Conservation (phyloP, 2,888 invertebrate genomes). For the Pristionchus entomophagus region DNA sequence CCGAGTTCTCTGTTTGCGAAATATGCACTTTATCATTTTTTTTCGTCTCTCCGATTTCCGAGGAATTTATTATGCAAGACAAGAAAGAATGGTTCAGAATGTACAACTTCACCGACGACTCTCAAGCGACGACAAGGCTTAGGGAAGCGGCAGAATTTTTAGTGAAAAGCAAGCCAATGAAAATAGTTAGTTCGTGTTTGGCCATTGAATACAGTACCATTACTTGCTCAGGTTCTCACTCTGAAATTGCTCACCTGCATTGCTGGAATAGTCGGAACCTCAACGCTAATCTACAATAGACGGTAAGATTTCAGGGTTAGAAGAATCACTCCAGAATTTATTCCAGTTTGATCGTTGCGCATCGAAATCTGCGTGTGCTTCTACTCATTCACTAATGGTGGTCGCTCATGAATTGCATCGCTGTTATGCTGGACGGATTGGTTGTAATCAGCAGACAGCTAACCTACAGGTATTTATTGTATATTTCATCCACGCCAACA, state of each 20-base stretch:
- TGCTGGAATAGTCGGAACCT: background rate
- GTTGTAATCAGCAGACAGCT: background rate
- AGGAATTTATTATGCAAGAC: too few relatives aligned
- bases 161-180: background rate
- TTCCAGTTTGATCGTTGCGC: background rate
- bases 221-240: too few relatives aligned
- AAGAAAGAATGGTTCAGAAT: background rate
- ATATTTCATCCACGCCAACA: too few relatives aligned
- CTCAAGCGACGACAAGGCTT: background rate
- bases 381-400: background rate
- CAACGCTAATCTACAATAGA: background rate
- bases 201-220: too few relatives aligned
- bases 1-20: too few relatives aligned
- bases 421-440: background rate
- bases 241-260: background rate
- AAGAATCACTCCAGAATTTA: too few relatives aligned
- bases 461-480: background rate
- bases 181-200: background rate
- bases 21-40: too few relatives aligned
- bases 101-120: background rate
- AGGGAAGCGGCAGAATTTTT: background rate
- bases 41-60: too few relatives aligned
- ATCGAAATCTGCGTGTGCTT: background rate
- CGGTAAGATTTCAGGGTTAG: too few relatives aligned
- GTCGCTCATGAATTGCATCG: background rate